Conservation (phyloP, 64 coral and sea anemone species). For the Hydrozoanthus tunicans region DNA sequence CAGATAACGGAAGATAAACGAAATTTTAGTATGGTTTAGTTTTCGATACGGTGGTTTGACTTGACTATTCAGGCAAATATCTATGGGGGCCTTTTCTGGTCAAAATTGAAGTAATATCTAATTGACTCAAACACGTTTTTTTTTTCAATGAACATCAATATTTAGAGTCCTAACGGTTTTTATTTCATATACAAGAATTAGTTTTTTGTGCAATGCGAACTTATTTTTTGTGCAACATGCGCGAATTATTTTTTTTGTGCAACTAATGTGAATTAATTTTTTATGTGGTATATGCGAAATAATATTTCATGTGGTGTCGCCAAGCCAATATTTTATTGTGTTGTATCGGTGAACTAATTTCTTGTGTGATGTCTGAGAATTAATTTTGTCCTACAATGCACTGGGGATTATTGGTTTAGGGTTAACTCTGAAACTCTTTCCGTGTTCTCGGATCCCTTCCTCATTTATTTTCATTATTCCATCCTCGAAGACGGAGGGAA, state of each 20-base stretch:
- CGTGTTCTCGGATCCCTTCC: no score
- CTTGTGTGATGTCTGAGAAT: not conserved
- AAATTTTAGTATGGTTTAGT: no score
- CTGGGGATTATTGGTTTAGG: no score
- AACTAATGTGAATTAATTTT: not conserved
- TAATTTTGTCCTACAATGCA: no score
- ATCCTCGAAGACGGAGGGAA: no score
- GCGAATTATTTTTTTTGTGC: constrained; percentile 14
- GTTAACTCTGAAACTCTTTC: no score
- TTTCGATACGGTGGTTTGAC: no score
- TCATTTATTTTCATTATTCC: no score
- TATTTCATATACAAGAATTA: constrained; percentile 3
- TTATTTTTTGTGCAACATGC: not conserved
- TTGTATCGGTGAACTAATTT: constrained; percentile 13
- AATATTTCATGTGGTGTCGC: not conserved
- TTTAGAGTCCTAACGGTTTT: constrained; percentile 31
- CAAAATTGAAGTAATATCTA: constrained; percentile 36
- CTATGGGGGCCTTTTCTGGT: constrained; percentile 8
- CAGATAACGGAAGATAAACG: no score
- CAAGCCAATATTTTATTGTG: not conserved
- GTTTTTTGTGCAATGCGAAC: not conserved
- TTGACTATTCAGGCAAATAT: no score
- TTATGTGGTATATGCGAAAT: not conserved
- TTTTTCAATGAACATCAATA: constrained; percentile 29
- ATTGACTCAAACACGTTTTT: constrained; percentile 11